These are phyloP conservation scores for Trichogramma pretiosum DNA, from an alignment of 1,140 invertebrate species.

Conservation along the genomic window DNA sequence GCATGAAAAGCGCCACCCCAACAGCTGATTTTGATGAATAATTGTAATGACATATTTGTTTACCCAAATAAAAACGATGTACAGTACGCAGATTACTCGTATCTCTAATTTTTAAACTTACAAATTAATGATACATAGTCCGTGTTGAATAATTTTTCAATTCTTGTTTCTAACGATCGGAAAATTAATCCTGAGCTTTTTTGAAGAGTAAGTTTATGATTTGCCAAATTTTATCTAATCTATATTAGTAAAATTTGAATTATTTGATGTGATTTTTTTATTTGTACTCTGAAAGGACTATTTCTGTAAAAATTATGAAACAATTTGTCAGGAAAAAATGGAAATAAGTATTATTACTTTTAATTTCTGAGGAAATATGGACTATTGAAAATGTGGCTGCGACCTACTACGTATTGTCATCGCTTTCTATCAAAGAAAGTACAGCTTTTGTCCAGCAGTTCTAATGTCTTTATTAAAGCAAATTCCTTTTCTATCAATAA, in stretches of 20 bases:
- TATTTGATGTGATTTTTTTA: neutral
- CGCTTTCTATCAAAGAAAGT: conserved; percentile 15
- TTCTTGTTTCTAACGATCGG: no score
- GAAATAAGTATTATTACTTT: neutral
- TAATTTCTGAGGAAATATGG: neutral
- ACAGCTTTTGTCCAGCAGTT: conserved; percentile 11
- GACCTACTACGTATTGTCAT: conserved; percentile 18
- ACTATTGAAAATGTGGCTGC: conserved; percentile 22
- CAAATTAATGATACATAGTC: no score
- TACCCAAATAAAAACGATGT: no score
- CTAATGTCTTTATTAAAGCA: conserved; percentile 11
- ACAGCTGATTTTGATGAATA: neutral
- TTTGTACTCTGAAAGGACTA: neutral
- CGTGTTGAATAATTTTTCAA: no score
- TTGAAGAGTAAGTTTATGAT: no score
- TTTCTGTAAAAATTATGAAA: neutral
- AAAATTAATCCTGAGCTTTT: no score
- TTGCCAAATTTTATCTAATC: no score
- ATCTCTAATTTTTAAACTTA: no score
- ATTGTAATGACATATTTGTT: neutral
- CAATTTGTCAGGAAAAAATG: neutral
- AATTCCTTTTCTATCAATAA: conserved; percentile 9
- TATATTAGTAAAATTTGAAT: no score
- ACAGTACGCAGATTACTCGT: no score
- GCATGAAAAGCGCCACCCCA: no score